Evolutionary conservation across 92 coral and sea anemone genomes (phyloP).

Genomic region (Umimayanthus chanpuru): DNA sequence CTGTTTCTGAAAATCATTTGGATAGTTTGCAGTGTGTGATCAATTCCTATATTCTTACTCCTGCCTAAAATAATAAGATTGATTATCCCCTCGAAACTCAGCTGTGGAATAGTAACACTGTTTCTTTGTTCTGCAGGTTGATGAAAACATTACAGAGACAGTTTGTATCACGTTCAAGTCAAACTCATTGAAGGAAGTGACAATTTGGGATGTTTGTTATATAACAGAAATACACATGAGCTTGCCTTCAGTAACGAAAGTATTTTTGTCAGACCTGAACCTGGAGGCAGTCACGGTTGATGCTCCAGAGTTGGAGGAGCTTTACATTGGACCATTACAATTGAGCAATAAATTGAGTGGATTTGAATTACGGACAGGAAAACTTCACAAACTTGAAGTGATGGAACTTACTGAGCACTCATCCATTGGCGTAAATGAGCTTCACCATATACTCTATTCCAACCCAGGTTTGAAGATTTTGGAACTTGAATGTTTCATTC

Average conservation of each 20-base stretch:
- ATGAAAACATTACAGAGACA: slow-evolving; percentile 32
- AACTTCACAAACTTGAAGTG: slow-evolving; percentile 36
- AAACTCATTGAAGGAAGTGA: slow-evolving; percentile 45
- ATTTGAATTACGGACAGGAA: slow-evolving; percentile 26
- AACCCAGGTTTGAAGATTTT: slow-evolving; percentile 44
- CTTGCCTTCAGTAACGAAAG: slow-evolving; percentile 43
- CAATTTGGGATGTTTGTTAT: slow-evolving; percentile 60
- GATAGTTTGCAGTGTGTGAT: too few species aligned
- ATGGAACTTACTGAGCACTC: slow-evolving; percentile 32
- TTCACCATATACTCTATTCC: slow-evolving; percentile 22
- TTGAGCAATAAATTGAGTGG: slow-evolving; percentile 6
- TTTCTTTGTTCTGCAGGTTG: slow-evolving; percentile 43
- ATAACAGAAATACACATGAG: slow-evolving; percentile 46
- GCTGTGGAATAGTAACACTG: background rate
- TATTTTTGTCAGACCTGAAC: slow-evolving; percentile 61
- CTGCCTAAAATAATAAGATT: too few species aligned
- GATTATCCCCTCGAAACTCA: too few species aligned
- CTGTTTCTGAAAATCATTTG: too few species aligned
- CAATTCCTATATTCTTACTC: too few species aligned
- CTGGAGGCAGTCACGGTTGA: slow-evolving; percentile 48
- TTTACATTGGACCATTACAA: slow-evolving; percentile 56
- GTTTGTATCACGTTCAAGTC: slow-evolving; percentile 49
- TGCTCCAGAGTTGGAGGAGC: slow-evolving; percentile 53
- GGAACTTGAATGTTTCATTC: slow-evolving; percentile 48
- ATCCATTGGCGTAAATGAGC: background rate